Base-by-base conservation (phyloP, 1,140 invertebrate species). In the Araneus ventricosus region DNA sequence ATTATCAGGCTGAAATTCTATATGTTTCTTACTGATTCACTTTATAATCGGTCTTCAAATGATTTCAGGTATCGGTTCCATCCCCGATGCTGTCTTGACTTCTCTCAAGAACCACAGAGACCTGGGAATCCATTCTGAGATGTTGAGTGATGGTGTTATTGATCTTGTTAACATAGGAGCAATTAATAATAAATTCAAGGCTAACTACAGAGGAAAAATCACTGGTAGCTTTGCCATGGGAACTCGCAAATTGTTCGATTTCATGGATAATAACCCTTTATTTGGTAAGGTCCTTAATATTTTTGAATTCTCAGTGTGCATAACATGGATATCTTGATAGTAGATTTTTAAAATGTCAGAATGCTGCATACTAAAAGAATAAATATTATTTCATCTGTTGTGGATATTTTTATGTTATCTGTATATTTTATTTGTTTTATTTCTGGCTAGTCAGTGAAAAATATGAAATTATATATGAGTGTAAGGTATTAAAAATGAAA, bases 61-160 rank as follows among this genome's bases (percentile, higher is more conserved):
- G n/a, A 24, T 2, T 24, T 0, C 95, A 97, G 97, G 97, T 94
- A 99, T 99, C 95, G 98, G 98, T 30, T 98, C 97, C 94, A 98
- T 99, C 94, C 98, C 98, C 0, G 98, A 99, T 95, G 97, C 98
- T 20, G 97, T 99, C 22, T 95, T 99, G 1, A 96, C 97, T 1
- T 96, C 97, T 0, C 95, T 99, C 45, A 97, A 96, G 80, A 96
- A 97, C 94, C 98, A 99, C 95, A 98, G 98, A 95, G 97, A 99
- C 95, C 96, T 99, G 1, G 98, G 98, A 4, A 97, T 99, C 87
- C 98, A 99, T 95, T 98, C 98, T 0, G 98, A 99, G 96, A 99
- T 99, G 97, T 98, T 99, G 95, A 97, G 97, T 94, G 98, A 98
- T 94, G 98, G 98, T 4, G 97, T 99, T 82, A 97, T 99, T 4